A percentile compares a stretch with the other conserved stretches of the same genome.
phyloP scores from a whole-genome alignment of 2,797 vertebrate genomes.

The Lophius americanus region DNA sequence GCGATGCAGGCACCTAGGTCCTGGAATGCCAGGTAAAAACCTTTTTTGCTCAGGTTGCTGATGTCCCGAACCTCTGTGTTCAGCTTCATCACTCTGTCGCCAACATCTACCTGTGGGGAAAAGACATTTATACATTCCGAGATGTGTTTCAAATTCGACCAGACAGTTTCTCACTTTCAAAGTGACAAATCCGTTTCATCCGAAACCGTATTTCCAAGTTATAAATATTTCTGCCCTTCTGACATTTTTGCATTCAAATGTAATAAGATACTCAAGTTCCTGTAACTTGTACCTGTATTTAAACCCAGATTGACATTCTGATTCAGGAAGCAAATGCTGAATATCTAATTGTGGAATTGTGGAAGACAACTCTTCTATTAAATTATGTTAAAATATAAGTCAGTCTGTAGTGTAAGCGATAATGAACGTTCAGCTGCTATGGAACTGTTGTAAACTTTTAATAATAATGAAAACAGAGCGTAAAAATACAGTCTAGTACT shows the following conservation, averaged over 20 bases:
- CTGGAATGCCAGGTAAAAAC: conserved; percentile 88
- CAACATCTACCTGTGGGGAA: conserved; percentile 81
- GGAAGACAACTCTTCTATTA: no score
- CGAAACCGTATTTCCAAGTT: conserved; percentile 1
- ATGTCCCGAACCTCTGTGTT: conserved; percentile 89
- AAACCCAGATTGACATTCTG: conserved; percentile 6
- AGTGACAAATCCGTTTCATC: not conserved
- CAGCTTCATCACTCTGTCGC: conserved; percentile 88
- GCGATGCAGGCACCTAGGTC: conserved; percentile 88
- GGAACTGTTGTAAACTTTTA: not conserved
- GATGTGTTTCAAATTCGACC: conserved; percentile 1
- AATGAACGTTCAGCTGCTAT: not conserved
- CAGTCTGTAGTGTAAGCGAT: not conserved
- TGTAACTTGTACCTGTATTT: no score
- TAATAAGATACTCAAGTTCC: conserved; percentile 15
- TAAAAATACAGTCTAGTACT: not conserved
- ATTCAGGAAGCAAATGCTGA: not conserved
- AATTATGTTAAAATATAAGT: no score
- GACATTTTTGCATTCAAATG: conserved; percentile 3
- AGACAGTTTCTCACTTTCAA: not conserved
- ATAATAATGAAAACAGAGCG: not conserved
- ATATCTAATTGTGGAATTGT: not conserved
- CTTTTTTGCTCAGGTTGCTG: conserved; percentile 85
- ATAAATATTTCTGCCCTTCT: conserved; percentile 12
- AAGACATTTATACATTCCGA: not conserved